phyloP scores from a whole-genome alignment of 1,140 invertebrate genomes.

The Scaptomyza pallida region DNA sequence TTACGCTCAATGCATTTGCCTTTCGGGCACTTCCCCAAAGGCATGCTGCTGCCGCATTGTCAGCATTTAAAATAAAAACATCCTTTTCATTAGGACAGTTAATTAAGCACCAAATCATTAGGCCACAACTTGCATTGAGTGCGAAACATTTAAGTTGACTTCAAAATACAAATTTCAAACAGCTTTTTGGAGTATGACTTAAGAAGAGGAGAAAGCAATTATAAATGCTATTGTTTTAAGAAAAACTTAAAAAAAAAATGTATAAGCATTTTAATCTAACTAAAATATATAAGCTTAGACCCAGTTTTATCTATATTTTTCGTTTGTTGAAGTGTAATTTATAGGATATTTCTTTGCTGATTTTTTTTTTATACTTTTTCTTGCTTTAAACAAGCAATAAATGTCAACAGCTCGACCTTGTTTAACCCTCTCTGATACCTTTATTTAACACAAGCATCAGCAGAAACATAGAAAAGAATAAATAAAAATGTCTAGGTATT shows the following conservation, averaged over 20 bases:
- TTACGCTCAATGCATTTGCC: slow-evolving; percentile 39
- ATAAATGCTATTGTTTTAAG: neutral
- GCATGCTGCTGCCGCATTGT: slow-evolving; percentile 16
- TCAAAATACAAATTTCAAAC: neutral
- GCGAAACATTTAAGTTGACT: slow-evolving; percentile 21
- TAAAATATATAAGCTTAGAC: too few relatives aligned
- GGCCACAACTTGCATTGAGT: slow-evolving; percentile 37
- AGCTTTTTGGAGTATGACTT: neutral
- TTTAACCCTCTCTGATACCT: slow-evolving; percentile 37
- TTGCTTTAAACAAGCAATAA: slow-evolving; percentile 66
- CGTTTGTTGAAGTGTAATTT: too few relatives aligned
- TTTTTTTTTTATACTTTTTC: neutral
- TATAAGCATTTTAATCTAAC: neutral
- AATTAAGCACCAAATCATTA: slow-evolving; percentile 74
- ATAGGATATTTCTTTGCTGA: neutral
- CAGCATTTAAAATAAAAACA: slow-evolving; percentile 43
- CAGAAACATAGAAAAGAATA: slow-evolving; percentile 24
- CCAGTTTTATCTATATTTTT: too few relatives aligned
- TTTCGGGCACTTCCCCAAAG: slow-evolving; percentile 19
- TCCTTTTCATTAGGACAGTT: slow-evolving; percentile 66
- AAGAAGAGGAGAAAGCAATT: neutral
- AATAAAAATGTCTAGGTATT: neutral
- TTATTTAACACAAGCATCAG: slow-evolving; percentile 72
- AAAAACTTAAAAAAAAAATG: neutral
- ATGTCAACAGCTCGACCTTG: slow-evolving; percentile 47